phyloP scores from a whole-genome alignment of 2,888 invertebrate genomes.

The Trichogramma dendrolimi region DNA sequence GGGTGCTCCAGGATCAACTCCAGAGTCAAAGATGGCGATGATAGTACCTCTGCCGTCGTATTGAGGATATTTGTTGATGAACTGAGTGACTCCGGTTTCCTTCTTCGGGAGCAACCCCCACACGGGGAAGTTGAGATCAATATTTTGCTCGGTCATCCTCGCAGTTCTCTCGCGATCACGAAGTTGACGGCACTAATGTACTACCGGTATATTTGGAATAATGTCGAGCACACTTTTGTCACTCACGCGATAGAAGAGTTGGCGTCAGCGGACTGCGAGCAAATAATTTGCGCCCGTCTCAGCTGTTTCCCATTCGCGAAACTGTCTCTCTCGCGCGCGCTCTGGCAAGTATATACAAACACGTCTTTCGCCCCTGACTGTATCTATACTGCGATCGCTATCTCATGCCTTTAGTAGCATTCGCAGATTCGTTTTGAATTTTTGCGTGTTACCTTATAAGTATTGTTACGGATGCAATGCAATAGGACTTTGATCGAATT shows the following conservation, averaged over 20 bases:
- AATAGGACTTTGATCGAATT: too few species aligned
- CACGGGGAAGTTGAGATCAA: conserved; percentile 67
- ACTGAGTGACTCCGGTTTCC: conserved; percentile 86
- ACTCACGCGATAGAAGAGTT: background rate
- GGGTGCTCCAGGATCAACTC: conserved; percentile 93
- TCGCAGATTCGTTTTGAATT: too few species aligned
- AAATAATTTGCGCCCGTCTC: background rate
- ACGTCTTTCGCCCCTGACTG: too few species aligned
- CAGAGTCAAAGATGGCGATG: conserved; percentile 96
- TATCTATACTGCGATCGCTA: too few species aligned
- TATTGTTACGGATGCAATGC: too few species aligned
- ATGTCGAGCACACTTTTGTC: background rate
- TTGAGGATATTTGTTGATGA: conserved; percentile 80
- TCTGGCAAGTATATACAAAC: too few species aligned
- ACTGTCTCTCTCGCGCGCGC: background rate
- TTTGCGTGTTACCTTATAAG: too few species aligned
- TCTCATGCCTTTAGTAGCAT: too few species aligned
- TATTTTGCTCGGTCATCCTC: conserved; percentile 26
- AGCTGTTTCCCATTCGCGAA: background rate
- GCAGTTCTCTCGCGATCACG: background rate
- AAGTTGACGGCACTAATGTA: background rate
- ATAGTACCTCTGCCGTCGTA: conserved; percentile 88
- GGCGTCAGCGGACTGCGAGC: background rate
- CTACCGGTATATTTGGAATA: background rate
- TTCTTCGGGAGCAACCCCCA: conserved; percentile 87